Evolutionary conservation across 2,888 invertebrate genomes (phyloP).

Genomic region (Nyleta sp.): DNA sequence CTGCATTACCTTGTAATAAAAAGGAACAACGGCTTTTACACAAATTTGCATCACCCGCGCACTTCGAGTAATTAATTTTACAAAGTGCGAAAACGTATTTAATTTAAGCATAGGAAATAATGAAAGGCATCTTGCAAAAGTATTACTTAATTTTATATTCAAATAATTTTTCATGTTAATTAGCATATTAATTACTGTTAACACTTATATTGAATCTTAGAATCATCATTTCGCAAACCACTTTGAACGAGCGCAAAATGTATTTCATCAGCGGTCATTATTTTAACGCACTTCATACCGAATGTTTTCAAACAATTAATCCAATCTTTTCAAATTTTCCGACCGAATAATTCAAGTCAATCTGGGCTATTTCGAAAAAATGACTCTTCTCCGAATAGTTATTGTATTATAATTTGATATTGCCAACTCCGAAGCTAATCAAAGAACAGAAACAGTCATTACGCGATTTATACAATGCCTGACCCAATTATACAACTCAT

Average conservation of each 20-base stretch:
- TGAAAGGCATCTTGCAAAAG: background rate
- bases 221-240: too few species aligned
- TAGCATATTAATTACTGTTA: too few species aligned
- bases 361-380: too few species aligned
- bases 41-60: background rate
- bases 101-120: background rate
- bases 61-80: background rate
- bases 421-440: slow-evolving; percentile 34
- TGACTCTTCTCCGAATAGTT: slow-evolving; percentile 9
- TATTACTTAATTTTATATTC: background rate
- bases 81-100: background rate
- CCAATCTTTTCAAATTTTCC: too few species aligned
- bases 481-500: slow-evolving; percentile 53
- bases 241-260: too few species aligned
- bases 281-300: too few species aligned
- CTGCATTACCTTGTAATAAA: background rate
- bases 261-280: too few species aligned
- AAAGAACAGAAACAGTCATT: slow-evolving; percentile 37
- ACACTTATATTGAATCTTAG: too few species aligned
- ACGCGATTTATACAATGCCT: slow-evolving; percentile 42
- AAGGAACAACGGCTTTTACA: background rate
- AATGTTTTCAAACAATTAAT: too few species aligned
- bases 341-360: too few species aligned
- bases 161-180: too few species aligned
- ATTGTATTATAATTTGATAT: slow-evolving; percentile 53